These are phyloP conservation scores for Phymastichus coffea DNA, from an alignment of 1,140 invertebrate genomes.

Conservation along the genomic window DNA sequence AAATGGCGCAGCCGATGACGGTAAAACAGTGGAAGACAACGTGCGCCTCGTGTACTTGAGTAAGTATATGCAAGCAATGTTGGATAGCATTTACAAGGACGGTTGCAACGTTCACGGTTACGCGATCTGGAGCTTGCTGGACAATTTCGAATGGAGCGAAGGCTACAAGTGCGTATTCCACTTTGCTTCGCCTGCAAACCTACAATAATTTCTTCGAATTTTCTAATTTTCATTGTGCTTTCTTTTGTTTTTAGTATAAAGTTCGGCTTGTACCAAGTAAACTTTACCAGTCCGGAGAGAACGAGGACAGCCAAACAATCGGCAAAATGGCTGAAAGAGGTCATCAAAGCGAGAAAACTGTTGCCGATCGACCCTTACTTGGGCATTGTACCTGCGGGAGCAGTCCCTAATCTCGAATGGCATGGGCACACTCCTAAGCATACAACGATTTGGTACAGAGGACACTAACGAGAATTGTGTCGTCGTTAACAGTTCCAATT, in stretches of 20 bases:
- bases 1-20: conserved; percentile 66
- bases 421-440: no score
- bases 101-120: conserved; percentile 51
- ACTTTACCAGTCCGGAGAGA: conserved; percentile 67
- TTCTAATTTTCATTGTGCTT: no score
- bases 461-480: no score
- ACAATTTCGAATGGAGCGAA: conserved; percentile 79
- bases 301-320: conserved; percentile 72
- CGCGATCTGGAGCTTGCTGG: conserved; percentile 73
- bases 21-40: conserved; percentile 61
- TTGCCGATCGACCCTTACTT: no score
- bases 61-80: conserved; percentile 53
- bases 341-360: no score
- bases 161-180: conserved; percentile 63
- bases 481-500: no score
- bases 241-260: conserved; percentile 60
- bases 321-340: conserved; percentile 64
- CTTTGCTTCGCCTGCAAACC: conserved; percentile 42
- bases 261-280: conserved; percentile 75
- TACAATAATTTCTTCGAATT: no score
- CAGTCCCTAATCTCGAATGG: no score
- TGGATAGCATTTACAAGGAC: conserved; percentile 30
- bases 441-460: no score
- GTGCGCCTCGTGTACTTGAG: conserved; percentile 56
- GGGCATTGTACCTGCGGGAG: no score